Evolutionary conservation across 2,888 invertebrate species (phyloP), one percentile per base, ranked within the genome.

Genomic region (Pteria penguin): DNA sequence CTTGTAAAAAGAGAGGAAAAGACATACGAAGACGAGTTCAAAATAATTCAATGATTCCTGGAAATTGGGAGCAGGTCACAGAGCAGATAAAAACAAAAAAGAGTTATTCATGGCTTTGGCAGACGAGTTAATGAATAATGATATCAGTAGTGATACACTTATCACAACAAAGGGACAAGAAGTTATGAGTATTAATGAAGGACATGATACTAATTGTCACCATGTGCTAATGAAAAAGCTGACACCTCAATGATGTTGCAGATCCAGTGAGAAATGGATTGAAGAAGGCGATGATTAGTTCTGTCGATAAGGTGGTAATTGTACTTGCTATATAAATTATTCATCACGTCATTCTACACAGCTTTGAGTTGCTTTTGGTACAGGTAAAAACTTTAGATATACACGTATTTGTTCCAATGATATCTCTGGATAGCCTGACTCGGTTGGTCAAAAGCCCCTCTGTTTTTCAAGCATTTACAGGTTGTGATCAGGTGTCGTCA

Each of bases 1-100:
- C 79, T n/a, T 32, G 81, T 26, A 33, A 66, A 5, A 81, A 78
- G 52, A 69, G 83, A 36, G 83, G 82, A 8, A 72, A 77, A 57
- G 83, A 80, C 2, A 45, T 72, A 11, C 33, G 82, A 62, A 45
- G 75, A 58, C 70, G 76, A 32, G 76, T 82, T 27, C 26, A 58
- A 27, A 32, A 31, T 11, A 52, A 67, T 11, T 29, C 36, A n/a
- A 74, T 36, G 36, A 29, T 76, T n/a, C 78, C 80, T 27, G 45
- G 26, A 31, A 76, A 73, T 29, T 82, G 81, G 75, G 52, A 74
- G 18, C 27, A 4, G 11, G 78, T 60, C 65, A 80, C 11, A 68
- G 80, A 36, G 61, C 55, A 0, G 63, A 78, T 58, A 69, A 76
- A 8, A 82, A 82, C 75, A 82, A 80, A 54, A 75, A 33, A 52